These are phyloP conservation scores for Dinoponera quadriceps DNA, from an alignment of 1,140 invertebrate species.

Conservation along the genomic window DNA sequence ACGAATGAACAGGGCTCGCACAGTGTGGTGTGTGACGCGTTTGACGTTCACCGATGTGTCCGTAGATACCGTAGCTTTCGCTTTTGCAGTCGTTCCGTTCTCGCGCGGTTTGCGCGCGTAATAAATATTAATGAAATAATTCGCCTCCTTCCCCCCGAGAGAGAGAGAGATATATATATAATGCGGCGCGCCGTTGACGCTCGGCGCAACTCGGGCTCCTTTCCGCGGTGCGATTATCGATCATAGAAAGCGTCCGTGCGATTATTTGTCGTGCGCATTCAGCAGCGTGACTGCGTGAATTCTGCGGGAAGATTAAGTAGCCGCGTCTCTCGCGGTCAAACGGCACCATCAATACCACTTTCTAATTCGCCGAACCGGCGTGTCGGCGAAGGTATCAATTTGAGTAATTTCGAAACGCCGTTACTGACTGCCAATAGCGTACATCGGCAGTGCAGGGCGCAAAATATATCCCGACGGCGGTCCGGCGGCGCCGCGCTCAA, in stretches of 20 bases:
- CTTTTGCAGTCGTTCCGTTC: too few relatives aligned
- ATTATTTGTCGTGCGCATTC: conserved; percentile 19
- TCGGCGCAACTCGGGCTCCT: not conserved
- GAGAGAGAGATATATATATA: too few relatives aligned
- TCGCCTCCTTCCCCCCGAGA: not conserved
- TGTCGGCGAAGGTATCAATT: not conserved
- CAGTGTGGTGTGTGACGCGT: too few relatives aligned
- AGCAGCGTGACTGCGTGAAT: conserved; percentile 18
- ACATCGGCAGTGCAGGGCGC: not conserved
- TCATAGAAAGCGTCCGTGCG: not conserved
- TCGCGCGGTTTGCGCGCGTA: too few relatives aligned
- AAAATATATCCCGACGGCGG: not conserved
- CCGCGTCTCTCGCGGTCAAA: conserved; percentile 33
- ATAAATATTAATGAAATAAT: too few relatives aligned
- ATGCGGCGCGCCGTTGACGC: not conserved
- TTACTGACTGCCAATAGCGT: conserved; percentile 22
- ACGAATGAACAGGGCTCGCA: too few relatives aligned
- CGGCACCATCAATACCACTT: conserved; percentile 33
- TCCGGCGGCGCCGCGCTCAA: not conserved
- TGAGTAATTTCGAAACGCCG: conserved; percentile 29
- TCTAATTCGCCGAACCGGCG: conserved; percentile 31
- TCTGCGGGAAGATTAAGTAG: conserved; percentile 31
- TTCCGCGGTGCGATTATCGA: not conserved
- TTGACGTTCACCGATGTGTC: too few relatives aligned
- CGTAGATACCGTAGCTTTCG: too few relatives aligned